These are phyloP conservation scores for Radopholus similis DNA, from an alignment of 1,140 invertebrate genomes.

Conservation along the genomic window DNA sequence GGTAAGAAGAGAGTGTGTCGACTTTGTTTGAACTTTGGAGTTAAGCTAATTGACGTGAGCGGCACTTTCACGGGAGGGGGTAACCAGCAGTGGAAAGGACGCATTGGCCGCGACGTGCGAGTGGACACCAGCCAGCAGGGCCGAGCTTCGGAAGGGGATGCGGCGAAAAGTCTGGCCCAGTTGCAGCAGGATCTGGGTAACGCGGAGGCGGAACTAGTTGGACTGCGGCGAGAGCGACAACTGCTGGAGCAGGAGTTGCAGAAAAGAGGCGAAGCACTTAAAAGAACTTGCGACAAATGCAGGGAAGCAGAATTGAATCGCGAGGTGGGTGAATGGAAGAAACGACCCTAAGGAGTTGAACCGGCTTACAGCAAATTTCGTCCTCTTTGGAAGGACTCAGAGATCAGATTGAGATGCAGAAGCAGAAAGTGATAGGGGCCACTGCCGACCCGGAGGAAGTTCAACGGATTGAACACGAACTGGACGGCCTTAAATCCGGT, in stretches of 20 bases:
- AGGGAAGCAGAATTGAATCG: slow-evolving; percentile 3
- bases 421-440: slow-evolving; percentile 14
- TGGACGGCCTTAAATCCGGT: slow-evolving; percentile 11
- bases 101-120: slow-evolving; percentile 36
- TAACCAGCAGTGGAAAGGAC: slow-evolving; percentile 33
- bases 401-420: slow-evolving; percentile 10
- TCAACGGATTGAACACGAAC: neutral
- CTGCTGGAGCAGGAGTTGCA: slow-evolving; percentile 13
- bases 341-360: neutral
- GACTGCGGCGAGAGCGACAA: slow-evolving; percentile 14
- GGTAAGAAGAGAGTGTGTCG: slow-evolving; percentile 19
- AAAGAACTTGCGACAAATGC: neutral
- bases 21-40: neutral
- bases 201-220: slow-evolving; percentile 19
- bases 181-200: slow-evolving; percentile 36
- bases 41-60: slow-evolving; percentile 74
- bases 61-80: slow-evolving; percentile 94
- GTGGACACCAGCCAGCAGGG: slow-evolving; percentile 22
- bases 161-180: neutral
- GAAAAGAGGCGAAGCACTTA: slow-evolving; percentile 4
- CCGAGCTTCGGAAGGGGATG: neutral
- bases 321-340: neutral
- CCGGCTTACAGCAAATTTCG: neutral
- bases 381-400: neutral
- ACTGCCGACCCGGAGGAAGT: slow-evolving; percentile 16